phyloP scores from a whole-genome alignment of 1,140 invertebrate species.

The Lerema accius region DNA sequence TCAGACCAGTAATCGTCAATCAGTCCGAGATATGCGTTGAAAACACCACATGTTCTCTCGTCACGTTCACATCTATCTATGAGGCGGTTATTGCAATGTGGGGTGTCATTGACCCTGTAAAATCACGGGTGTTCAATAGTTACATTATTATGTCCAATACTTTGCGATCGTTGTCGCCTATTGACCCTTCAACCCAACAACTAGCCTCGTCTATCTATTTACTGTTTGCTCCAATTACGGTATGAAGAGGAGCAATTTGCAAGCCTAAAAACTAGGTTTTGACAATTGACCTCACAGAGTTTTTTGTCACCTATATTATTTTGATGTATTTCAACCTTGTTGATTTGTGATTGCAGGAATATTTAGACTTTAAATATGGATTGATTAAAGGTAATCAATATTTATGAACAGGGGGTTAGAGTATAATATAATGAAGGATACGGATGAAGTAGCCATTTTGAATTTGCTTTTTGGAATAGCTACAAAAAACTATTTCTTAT shows the following conservation, averaged over 20 bases:
- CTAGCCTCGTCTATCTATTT: constrained; percentile 65
- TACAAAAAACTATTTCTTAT: no score
- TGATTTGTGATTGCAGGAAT: no score
- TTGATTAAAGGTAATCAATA: no score
- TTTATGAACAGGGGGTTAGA: no score
- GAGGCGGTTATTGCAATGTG: constrained; percentile 28
- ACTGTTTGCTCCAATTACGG: constrained; percentile 62
- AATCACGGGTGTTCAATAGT: constrained; percentile 67
- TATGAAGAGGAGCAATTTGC: constrained; percentile 47
- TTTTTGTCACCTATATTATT: no score
- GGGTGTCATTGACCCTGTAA: constrained; percentile 64
- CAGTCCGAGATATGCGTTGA: not conserved
- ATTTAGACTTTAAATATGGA: no score
- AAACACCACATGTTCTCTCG: constrained; percentile 27
- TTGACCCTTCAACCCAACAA: constrained; percentile 68
- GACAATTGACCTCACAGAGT: constrained; percentile 24
- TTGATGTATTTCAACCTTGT: no score
- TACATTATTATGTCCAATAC: constrained; percentile 68
- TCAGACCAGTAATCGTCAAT: constrained; percentile 14
- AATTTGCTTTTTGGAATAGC: no score
- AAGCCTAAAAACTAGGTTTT: constrained; percentile 26
- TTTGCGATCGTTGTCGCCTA: constrained; percentile 60
- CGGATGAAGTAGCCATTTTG: no score
- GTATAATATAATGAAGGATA: no score
- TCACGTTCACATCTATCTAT: constrained; percentile 15